phyloP scores from a whole-genome alignment of 1,140 invertebrate species.

The Drosophila sturtevanti region DNA sequence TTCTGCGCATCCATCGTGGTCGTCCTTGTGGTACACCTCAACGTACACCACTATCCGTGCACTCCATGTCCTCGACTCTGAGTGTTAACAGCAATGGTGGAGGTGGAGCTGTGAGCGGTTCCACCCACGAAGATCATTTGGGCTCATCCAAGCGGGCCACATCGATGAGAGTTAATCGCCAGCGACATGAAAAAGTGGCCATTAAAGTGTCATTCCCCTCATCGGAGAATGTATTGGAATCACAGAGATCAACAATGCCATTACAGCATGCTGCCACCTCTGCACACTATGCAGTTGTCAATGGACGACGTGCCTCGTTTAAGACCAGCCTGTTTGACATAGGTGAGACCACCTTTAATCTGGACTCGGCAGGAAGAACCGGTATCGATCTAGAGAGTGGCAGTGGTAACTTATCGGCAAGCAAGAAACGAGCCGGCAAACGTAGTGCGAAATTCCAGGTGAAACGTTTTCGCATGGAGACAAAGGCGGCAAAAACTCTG shows the following conservation, averaged over 20 bases:
- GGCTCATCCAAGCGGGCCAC: constrained; percentile 72
- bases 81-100: constrained; percentile 76
- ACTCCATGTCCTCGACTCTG: constrained; percentile 78
- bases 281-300: constrained; percentile 76
- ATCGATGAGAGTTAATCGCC: constrained; percentile 84
- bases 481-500: constrained; percentile 94
- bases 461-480: constrained; percentile 88
- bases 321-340: constrained; percentile 78
- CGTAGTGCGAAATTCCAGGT: constrained; percentile 84
- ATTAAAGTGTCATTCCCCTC: constrained; percentile 93
- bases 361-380: constrained; percentile 37
- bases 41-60: constrained; percentile 72
- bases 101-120: constrained; percentile 7
- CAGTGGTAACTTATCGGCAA: constrained; percentile 39
- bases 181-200: constrained; percentile 89
- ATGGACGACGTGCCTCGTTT: constrained; percentile 59
- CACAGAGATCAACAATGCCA: constrained; percentile 67
- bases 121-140: constrained; percentile 41
- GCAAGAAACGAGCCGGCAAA: constrained; percentile 82
- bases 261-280: constrained; percentile 84
- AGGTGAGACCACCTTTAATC: constrained; percentile 74
- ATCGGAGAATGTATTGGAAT: constrained; percentile 86
- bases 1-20: constrained; percentile 95
- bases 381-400: constrained; percentile 46
- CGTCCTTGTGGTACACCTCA: constrained; percentile 74